Base-by-base conservation (phyloP, 1,140 invertebrate genomes). In the Cotesia glomerata region DNA sequence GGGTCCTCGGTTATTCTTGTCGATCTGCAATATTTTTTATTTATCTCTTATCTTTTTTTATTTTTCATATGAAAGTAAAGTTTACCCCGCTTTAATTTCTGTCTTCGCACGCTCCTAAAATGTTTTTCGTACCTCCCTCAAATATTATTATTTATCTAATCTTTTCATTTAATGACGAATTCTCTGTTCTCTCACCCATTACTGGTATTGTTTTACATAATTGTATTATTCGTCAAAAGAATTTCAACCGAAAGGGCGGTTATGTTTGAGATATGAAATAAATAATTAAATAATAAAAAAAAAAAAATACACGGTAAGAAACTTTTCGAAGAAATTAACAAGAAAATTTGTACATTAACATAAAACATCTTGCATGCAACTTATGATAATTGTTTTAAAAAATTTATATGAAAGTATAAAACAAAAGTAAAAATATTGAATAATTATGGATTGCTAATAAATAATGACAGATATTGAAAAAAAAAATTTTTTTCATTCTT, bases 1-100 rank as follows among this genome's bases (percentile, higher is more conserved):
- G 63, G 70, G 54, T 51, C 36, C 11, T 62, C 63, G 69, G 58
- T 61, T 39, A n/a, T 35, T 36, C 39, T 63, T 45, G 62, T 66
- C 52, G 59, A 64, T 66, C 70, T 45, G 59, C 70, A 72, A 72
- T 72, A 72, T 72, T 39, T 69, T 52, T 54, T 61, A 45, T 45
- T 11, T 45, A 7, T 45, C 36, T 39, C 36, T 39, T 39, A 8
- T 39, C 11, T 8, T 45, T 45, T 45, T 45, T 45, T 45, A 9
- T 45, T 45, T 45, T 45, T 45, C 39, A 45, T 45, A 11, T 7
- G 14, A 58, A 52, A 52, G 32, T 32, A 51, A 59, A 72, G 59
- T 58, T 58, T 66, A 49, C 5, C 51, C 11, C 32, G 26, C 11
- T 34, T 54, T 1, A 65, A 65, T 65, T 65, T 35, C 49, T 67